Evolutionary conservation across 2,888 invertebrate species (phyloP), one percentile per base, ranked within the genome.

Genomic region (Myopa tessellatipennis): DNA sequence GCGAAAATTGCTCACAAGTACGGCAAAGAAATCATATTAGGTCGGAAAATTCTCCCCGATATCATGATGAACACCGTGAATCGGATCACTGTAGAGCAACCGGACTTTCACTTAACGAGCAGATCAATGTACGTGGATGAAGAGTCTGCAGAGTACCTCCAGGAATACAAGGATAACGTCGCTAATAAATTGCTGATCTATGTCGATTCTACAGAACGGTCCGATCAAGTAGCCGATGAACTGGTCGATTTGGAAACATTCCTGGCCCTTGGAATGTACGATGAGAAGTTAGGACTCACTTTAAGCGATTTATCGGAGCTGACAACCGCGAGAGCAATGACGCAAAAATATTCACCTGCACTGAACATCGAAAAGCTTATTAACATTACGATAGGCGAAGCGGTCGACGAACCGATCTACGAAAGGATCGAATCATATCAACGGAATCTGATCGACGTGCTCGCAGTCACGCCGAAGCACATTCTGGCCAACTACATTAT

Each of bases 401-500:
- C 83, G 4, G 76, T 79, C 1, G 77, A 63, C 0, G 84, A 79
- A 5, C 71, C 81, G 0, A 77, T 88, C 0, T 87, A 88, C 60
- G 82, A 87, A 70, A 82, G 74, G 40, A 81, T 81, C 34, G 75
- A 81, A 0, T 69, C 72, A 0, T 88, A 86, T 78, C 84, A 84
- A n/a, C 4, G 36, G 12, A 85, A 89, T 79, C 60, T 88, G 4
- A 78, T 84, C 2, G 60, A 80, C 10, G 80, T 85, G 1, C 38
- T 85, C 0, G 45, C 70, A 4, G 70, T 5, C 4, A 85, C 85
- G 0, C 80, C 86, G 0, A 82, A 81, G 4, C 79, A 79, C 0
- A 80, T 79, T 6, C 40, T 88, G 10, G 89, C 88, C 52, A 87
- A 88, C 80, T 88, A 88, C 58, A 84, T 89, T 14, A 87, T 85